A percentile compares a stretch with the other conserved stretches of the same genome.
Conservation (phyloP, 2,888 invertebrate species). For the Dynastes tityus region DNA sequence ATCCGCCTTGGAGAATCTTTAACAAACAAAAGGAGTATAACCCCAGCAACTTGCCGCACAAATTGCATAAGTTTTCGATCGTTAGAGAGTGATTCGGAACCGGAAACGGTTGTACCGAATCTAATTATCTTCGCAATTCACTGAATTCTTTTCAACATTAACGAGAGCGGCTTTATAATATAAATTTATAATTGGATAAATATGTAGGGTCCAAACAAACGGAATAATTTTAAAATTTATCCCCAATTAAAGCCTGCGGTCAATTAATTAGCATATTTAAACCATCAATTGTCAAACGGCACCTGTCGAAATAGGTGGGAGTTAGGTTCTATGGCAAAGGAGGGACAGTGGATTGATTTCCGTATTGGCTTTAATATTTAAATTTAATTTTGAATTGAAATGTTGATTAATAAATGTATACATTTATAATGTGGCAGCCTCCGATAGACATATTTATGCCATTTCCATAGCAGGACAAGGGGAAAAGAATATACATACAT, state of each 20-base stretch:
- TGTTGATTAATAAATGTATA: not conserved
- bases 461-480: too few relatives aligned
- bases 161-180: not conserved
- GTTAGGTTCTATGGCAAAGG: not conserved
- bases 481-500: too few relatives aligned
- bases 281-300: not conserved
- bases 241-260: not conserved
- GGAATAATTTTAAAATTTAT: constrained; percentile 25
- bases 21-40: too few relatives aligned
- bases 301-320: not conserved
- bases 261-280: constrained; percentile 28
- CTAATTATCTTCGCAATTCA: not conserved
- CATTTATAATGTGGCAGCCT: too few relatives aligned
- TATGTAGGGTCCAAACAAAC: not conserved
- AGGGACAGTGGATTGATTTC: not conserved
- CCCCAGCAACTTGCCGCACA: not conserved
- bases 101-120: not conserved
- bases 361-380: not conserved
- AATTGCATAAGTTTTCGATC: not conserved
- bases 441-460: too few relatives aligned
- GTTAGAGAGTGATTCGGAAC: not conserved
- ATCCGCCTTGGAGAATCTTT: too few relatives aligned
- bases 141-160: not conserved
- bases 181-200: not conserved
- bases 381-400: not conserved